Evolutionary conservation across 2,888 invertebrate genomes (phyloP).

Genomic region (Cheilosia grossa): DNA sequence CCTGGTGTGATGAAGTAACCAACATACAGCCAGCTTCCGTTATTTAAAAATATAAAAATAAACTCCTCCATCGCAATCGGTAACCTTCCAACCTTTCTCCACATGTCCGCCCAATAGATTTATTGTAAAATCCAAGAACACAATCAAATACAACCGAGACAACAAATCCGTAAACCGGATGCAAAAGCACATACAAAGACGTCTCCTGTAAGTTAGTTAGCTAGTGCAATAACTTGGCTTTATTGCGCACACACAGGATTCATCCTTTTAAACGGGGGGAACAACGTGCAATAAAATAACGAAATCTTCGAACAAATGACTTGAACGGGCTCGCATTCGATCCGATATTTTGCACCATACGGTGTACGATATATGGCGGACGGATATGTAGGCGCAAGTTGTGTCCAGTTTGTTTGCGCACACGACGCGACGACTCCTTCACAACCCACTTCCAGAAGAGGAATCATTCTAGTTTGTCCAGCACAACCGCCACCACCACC

Average conservation of each 20-base stretch:
- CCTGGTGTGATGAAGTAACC: neutral
- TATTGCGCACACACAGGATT: conserved; percentile 37
- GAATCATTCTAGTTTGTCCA: conserved; percentile 71
- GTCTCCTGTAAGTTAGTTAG: conserved; percentile 12
- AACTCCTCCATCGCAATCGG: neutral
- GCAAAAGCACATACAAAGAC: conserved; percentile 13
- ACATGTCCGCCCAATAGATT: conserved; percentile 10
- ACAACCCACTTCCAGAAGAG: conserved; percentile 59
- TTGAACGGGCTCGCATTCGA: conserved; percentile 55
- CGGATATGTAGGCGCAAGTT: conserved; percentile 48
- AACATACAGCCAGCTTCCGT: neutral
- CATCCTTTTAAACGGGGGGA: conserved; percentile 23
- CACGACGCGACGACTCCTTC: conserved; percentile 25
- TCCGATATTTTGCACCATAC: neutral
- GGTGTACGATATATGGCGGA: neutral
- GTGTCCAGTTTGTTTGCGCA: conserved; percentile 52
- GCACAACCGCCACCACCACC: conserved; percentile 19
- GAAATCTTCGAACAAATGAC: conserved; percentile 58
- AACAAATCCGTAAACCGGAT: conserved; percentile 41
- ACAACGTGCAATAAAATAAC: conserved; percentile 53
- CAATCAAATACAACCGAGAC: neutral
- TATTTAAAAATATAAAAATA: neutral
- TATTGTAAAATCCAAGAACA: neutral
- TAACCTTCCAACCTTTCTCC: conserved; percentile 17
- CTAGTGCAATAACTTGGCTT: conserved; percentile 29